These are phyloP conservation scores for Apteryx mantelli DNA, from an alignment of 2,113 vertebrate species.

Conservation along the genomic window DNA sequence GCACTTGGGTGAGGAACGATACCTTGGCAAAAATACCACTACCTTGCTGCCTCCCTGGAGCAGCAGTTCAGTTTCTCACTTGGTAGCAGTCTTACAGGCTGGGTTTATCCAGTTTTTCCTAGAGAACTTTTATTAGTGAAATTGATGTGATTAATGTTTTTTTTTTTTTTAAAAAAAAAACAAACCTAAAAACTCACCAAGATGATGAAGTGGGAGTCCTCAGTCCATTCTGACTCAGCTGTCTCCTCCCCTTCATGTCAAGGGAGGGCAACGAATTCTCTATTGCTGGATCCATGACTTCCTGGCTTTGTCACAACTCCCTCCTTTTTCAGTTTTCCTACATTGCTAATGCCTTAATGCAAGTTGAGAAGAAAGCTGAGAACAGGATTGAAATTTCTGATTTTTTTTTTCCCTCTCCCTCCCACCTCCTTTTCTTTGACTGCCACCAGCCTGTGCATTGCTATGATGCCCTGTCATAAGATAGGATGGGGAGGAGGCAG, in stretches of 20 bases:
- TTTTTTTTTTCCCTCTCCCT: neutral
- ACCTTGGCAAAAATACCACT: neutral
- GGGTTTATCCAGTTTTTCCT: neutral
- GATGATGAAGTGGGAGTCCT: neutral
- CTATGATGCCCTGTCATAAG: neutral
- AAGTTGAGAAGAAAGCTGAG: slow-evolving; percentile 1
- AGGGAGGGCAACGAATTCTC: neutral
- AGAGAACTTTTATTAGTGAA: neutral
- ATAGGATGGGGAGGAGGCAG: neutral
- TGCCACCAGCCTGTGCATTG: neutral
- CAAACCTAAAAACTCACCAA: neutral
- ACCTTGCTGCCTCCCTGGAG: neutral
- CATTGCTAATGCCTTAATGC: neutral
- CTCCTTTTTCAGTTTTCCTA: neutral
- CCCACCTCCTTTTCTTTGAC: neutral
- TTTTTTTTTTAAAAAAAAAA: neutral
- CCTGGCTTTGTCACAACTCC: neutral
- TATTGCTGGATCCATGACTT: neutral
- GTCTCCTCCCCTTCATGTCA: neutral
- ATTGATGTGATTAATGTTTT: neutral
- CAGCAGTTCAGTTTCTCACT: neutral
- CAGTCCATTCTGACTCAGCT: neutral
- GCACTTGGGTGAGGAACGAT: neutral
- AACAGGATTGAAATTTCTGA: neutral
- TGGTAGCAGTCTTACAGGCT: neutral